Evolutionary conservation across 2,888 invertebrate genomes (phyloP), one percentile per base, ranked within the genome.

Genomic region (Polylopha cassiicola): DNA sequence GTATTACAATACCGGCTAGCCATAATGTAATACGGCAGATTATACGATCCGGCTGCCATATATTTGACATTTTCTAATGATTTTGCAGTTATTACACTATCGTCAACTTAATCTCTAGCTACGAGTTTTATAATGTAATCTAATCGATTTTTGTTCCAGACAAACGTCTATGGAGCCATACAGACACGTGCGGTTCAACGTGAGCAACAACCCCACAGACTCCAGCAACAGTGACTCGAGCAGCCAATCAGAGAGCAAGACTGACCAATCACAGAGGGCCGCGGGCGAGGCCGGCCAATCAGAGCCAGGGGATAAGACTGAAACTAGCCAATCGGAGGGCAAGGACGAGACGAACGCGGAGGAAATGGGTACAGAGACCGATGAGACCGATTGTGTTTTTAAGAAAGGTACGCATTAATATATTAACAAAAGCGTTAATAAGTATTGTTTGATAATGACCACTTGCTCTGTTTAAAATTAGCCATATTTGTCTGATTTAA

Each of bases 151-250:
- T n/a, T n/a, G n/a, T n/a, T n/a, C n/a, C n/a, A n/a, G n/a, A n/a
- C 1, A 18, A 34, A 2, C 39, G 10, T 1, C 13, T 16, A 15
- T 29, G 28, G 10, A 16, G 65, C 0, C 43, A 54, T 0, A n/a
- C n/a, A 60, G 65, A 39, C 67, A 61, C 34, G 84, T 82, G 0
- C 70, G 75, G 0, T 37, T 38, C 17, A 33, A 27, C 15, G 20
- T 27, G 5, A 31, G 29, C 20, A 34, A 15, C 21, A 46, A 34
- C 33, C 66, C 73, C 0, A 62, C 61, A 0, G 78, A 74, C 46
- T 78, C 77, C 2, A 73, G 58, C 54, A 73, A 68, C 50, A 78
- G 76, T 42, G 78, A 78, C 33, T 55, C 60, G 7, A 73, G 74
- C 47, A 49, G 29, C 43, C 34, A 60, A 52, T 32, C 61, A 55